Evolutionary conservation across 2,797 vertebrate genomes (phyloP).

Genomic region (Poeciliopsis paucimaculata): DNA sequence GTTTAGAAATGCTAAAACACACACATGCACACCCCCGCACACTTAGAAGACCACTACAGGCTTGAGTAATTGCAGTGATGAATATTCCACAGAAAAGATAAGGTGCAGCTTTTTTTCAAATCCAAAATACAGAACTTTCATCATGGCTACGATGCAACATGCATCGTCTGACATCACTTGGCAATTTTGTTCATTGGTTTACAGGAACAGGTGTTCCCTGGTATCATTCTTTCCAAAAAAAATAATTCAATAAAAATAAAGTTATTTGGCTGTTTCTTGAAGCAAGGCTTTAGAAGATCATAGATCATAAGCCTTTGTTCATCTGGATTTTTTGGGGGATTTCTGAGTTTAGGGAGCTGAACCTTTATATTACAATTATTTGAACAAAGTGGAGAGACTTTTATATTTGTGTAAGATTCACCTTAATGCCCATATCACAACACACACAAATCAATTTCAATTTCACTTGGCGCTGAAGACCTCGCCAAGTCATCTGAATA

Average conservation of each 20-base stretch:
- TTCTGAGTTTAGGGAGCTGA: neutral
- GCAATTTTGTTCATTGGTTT: conserved; percentile 61
- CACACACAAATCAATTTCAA: conserved; percentile 78
- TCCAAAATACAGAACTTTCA: conserved; percentile 63
- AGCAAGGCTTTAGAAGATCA: conserved; percentile 48
- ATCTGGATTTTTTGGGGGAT: neutral
- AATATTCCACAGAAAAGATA: conserved; percentile 73
- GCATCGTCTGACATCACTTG: conserved; percentile 60
- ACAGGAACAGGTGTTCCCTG: conserved; percentile 59
- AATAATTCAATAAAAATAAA: neutral
- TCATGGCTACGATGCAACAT: conserved; percentile 71
- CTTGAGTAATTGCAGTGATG: conserved; percentile 76
- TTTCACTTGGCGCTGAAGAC: conserved; percentile 29
- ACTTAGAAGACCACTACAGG: conserved; percentile 40
- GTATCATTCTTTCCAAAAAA: conserved; percentile 27
- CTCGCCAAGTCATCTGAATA: neutral
- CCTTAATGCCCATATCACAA: conserved; percentile 71
- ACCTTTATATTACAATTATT: neutral
- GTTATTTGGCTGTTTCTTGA: conserved; percentile 30
- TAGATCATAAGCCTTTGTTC: neutral
- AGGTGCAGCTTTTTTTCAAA: conserved; percentile 63
- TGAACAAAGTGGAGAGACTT: neutral
- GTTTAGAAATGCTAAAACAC: conserved; percentile 14
- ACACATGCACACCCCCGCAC: neutral
- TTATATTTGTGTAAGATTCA: neutral